phyloP scores from a whole-genome alignment of 2,797 vertebrate genomes.

The Phoxinus dragarum region DNA sequence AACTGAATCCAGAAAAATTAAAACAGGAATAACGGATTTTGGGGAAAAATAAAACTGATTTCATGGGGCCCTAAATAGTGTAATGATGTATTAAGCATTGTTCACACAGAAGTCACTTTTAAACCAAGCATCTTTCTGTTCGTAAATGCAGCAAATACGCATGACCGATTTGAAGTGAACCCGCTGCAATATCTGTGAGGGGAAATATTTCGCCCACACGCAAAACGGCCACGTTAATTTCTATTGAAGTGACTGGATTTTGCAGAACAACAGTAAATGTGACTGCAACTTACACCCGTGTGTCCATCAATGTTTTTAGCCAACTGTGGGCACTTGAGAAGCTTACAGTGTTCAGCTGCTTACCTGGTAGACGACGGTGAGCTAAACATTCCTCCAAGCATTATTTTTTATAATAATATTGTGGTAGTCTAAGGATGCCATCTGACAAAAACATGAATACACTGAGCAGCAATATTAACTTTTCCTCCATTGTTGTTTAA shows the following conservation, averaged over 20 bases:
- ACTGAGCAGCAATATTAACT: background rate
- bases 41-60: no score
- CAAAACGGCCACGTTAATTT: background rate
- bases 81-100: background rate
- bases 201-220: background rate
- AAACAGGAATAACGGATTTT: no score
- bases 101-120: background rate
- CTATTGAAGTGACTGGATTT: background rate
- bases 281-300: background rate
- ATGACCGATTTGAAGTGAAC: background rate
- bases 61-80: background rate
- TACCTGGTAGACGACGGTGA: background rate
- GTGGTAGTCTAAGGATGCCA: background rate
- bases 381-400: background rate
- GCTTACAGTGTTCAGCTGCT: background rate
- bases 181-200: background rate
- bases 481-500: background rate
- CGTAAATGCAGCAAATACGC: no score
- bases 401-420: background rate
- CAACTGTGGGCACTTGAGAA: background rate
- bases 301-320: background rate
- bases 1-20: no score
- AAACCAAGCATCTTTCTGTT: background rate
- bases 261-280: background rate
- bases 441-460: background rate